Conservation (phyloP, 1,140 invertebrate species). For the Oryctes rhinoceros region DNA sequence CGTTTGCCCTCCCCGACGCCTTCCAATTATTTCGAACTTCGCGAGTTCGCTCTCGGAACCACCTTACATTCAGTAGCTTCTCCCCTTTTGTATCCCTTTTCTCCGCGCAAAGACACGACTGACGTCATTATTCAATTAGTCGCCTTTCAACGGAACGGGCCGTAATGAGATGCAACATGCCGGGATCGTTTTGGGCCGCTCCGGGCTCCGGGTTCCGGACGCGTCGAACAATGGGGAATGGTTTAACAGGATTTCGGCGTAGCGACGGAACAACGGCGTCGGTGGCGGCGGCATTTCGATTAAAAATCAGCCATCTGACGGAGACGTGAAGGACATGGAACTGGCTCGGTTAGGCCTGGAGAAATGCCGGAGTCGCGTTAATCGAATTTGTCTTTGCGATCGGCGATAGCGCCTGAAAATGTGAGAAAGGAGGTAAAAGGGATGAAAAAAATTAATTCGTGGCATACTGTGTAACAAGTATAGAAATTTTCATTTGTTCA, state of each 20-base stretch:
- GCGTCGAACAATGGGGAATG: too few species aligned
- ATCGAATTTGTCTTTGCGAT: not conserved
- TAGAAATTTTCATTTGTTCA: too few species aligned
- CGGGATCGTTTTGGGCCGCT: not conserved
- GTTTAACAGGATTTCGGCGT: too few species aligned
- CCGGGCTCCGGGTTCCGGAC: slow-evolving; percentile 4
- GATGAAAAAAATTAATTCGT: not conserved
- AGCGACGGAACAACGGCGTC: not conserved
- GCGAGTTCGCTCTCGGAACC: too few species aligned
- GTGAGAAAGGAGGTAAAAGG: not conserved
- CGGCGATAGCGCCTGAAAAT: not conserved
- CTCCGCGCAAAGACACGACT: not conserved
- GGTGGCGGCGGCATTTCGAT: not conserved
- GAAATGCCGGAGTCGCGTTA: not conserved
- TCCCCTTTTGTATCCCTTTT: not conserved
- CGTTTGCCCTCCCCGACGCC: too few species aligned
- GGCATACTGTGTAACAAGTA: too few species aligned
- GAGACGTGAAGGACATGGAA: not conserved
- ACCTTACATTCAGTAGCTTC: too few species aligned
- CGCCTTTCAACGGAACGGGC: not conserved
- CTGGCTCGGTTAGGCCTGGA: not conserved
- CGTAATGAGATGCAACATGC: slow-evolving; percentile 13
- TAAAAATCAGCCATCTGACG: slow-evolving; percentile 10
- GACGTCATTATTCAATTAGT: slow-evolving; percentile 18
- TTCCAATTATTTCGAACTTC: too few species aligned